A percentile compares a stretch with the other conserved stretches of the same genome.
These are phyloP conservation scores for Amphiprion ocellaris DNA, from an alignment of 2,113 vertebrate genomes.

Conservation along the genomic window DNA sequence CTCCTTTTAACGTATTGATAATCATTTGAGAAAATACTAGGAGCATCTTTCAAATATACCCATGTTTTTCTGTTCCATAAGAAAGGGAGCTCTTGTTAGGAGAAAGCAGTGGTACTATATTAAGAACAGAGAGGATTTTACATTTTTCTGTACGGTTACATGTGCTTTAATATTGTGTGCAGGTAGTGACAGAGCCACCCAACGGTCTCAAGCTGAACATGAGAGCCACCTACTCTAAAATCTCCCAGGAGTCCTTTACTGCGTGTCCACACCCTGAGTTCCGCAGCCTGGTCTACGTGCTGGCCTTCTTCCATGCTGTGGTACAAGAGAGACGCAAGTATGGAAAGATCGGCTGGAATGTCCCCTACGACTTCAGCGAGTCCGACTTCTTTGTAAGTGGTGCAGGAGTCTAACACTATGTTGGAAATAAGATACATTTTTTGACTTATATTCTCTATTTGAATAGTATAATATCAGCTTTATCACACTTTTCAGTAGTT, in stretches of 20 bases:
- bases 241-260: slow-evolving; percentile 84
- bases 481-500: slow-evolving; percentile 1
- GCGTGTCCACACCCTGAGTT: slow-evolving; percentile 90
- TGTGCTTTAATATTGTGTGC: slow-evolving; percentile 18
- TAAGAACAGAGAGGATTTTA: background rate
- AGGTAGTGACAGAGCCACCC: slow-evolving; percentile 97
- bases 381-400: slow-evolving; percentile 93
- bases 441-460: background rate
- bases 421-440: background rate
- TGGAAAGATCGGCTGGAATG: slow-evolving; percentile 97
- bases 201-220: slow-evolving; percentile 96
- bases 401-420: background rate
- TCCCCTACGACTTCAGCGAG: slow-evolving; percentile 95
- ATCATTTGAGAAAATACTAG: no score
- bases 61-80: background rate
- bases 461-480: background rate
- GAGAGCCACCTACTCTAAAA: slow-evolving; percentile 94
- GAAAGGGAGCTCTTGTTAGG: background rate
- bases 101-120: background rate
- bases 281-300: slow-evolving; percentile 90
- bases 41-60: background rate
- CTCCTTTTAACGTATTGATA: no score
- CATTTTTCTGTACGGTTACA: background rate
- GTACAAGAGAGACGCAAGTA: slow-evolving; percentile 97
- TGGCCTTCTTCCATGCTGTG: slow-evolving; percentile 97